Evolutionary conservation across 2,113 vertebrate species (phyloP), one percentile per base, ranked within the genome.

Genomic region (Speoplatyrhinus poulsoni): DNA sequence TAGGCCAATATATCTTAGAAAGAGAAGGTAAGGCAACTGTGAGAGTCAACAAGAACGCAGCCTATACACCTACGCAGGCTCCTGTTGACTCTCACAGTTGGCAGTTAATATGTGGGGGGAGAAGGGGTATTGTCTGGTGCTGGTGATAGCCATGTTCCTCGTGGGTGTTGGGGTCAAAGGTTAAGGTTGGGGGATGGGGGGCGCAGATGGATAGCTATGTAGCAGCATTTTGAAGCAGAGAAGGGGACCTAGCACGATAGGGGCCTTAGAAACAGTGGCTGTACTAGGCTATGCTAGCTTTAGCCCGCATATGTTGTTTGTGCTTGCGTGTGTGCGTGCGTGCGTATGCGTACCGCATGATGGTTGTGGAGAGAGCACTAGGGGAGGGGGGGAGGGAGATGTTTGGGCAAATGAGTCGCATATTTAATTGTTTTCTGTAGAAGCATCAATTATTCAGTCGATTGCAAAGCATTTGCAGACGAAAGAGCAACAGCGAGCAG

Each of bases 391-490:
- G 12, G 17, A 50, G 79, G 73, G 3, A 17, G 54, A 46, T 56
- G 62, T 19, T 58, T 62, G 72, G 62, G 58, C 53, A n/a, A 50
- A 6, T 2, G 16, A 67, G 67, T 54, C 9, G 6, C 56, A 50
- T 41, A 65, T 83, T 86, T 58, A 16, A 75, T 72, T 67, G 66
- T 77, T 76, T 76, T 67, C 58, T 53, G n/a, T 52, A 55, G 67
- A 68, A 61, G 46, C 76, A 88, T 86, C 12, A 84, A 86, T 86
- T 83, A 88, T 88, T 84, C 67, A 88, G 33, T 48, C 33, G 36
- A 33, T 52, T 61, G 70, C 55, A 62, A 70, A 79, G 66, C 12
- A 62, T 65, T 67, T 62, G 57, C 56, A n/a, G 48, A 46, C 53
- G 52, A 67, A 65, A 68, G 56, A 68, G 46, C 60, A 9, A 49